Evolutionary conservation across 2,888 invertebrate genomes (phyloP), one percentile per base, ranked within the genome.

Genomic region (Eupithecia subumbrata): DNA sequence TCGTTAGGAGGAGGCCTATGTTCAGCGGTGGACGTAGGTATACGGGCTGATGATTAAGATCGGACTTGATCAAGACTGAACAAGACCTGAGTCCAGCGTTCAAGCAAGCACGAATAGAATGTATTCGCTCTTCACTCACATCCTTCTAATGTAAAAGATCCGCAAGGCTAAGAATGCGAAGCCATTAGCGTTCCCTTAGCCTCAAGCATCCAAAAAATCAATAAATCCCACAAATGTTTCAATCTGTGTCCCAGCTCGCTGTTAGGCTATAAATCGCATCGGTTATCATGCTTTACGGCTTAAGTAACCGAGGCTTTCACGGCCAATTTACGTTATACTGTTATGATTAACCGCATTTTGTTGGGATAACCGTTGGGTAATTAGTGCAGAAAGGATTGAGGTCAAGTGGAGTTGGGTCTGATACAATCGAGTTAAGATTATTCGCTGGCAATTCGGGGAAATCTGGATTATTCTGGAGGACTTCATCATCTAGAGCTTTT

Each of bases 281-380:
- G 81, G 81, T 75, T 83, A 82, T 82, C 82, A 77, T 79, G 78
- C 73, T 81, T 83, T 84, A 84, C 81, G 82, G 77, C 69, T 79
- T 74, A 76, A 83, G 77, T 79, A 78, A 77, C 78, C 78, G 68
- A 81, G 76, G 79, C 81, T 82, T 85, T 86, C 84, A 85, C 84
- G 86, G 81, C 83, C 84, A 84, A 85, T 86, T 85, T 81, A 83
- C 82, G 80, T 71, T 71, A 79, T 83, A 85, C 82, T 82, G 84
- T 84, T 85, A 84, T 81, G 82, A 84, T 85, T 82, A 81, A 81
- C 79, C 78, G 69, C 75, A 64, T 77, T 77, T 69, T 71, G 76
- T 73, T 70, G 72, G 71, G 72, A 74, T 72, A 75, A 66, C 71
- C 75, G 67, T 71, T 75, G 71, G 12, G 73, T 77, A 77, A 75